Base-by-base conservation (phyloP, 2,113 vertebrate genomes). In the Formicarius rufipectus region DNA sequence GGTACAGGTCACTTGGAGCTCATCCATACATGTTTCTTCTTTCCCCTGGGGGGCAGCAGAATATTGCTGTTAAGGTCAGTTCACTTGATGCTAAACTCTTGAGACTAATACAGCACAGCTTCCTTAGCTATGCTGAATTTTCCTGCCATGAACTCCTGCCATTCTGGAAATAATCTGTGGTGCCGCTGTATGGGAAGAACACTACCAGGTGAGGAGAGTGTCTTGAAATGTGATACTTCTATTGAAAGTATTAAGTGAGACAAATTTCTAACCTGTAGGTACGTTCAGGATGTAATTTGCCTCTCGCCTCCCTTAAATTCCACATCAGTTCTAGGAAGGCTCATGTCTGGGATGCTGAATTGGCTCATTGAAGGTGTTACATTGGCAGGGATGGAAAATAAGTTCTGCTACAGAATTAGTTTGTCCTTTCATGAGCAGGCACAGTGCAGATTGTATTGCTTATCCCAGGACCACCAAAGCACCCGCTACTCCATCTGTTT, bases 31-130 rank as follows among this genome's bases (percentile, higher is more conserved):
- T 94, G 49, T 97, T 88, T 66, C 44, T 95, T 94, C 75, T 87
- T 96, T 95, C 95, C 96, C 97, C 95, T 97, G 91, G 96, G 84
- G 96, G 96, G 96, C 95, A 97, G 97, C 95, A 97, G 78, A 96
- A 93, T 96, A 74, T 95, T 96, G 94, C 96, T 88, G 64, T 93
- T 94, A 69, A 95, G 78, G 85, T 87, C 89, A 92, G 64, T 69
- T 95, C 78, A 21, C 82, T 59, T 50, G 60, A 53, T 64, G 42
- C 21, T 82, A 68, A 93, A 77, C 80, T 64, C 58, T 47, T 53
- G 79, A 69, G 75, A 77, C 31, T 79, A 40, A 37, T 6, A 21
- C 3, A 89, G 11, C 23, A 9, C 55, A 10, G 19, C 18, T 76
- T 45, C 59, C 23, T 67, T 68, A 84, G 50, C 53, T 76, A 3